Percentiles rank a stretch among this genome's conserved stretches.
These are phyloP conservation scores for Eulemur albifrons DNA, from an alignment of 2,797 vertebrate genomes.

Conservation along the genomic window DNA sequence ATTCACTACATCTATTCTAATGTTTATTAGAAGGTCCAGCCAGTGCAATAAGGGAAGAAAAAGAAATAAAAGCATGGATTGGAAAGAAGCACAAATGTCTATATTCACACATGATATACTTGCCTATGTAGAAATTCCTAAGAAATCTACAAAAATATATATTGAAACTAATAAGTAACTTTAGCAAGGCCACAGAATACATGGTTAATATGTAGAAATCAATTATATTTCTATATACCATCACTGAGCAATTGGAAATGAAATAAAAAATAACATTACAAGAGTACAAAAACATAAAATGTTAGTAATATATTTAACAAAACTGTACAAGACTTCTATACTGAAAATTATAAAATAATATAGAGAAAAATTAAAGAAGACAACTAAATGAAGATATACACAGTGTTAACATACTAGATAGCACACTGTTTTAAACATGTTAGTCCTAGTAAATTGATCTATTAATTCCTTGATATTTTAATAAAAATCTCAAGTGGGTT, in stretches of 20 bases:
- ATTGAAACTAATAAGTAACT: background rate
- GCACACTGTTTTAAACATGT: background rate
- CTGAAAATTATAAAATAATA: background rate
- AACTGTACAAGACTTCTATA: background rate
- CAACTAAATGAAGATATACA: background rate
- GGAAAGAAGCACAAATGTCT: background rate
- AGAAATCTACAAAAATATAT: background rate
- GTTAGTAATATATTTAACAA: background rate
- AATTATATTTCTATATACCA: background rate
- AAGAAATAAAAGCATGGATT: background rate
- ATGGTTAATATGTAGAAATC: background rate
- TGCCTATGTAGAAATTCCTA: background rate
- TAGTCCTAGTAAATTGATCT: background rate
- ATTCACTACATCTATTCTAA: background rate
- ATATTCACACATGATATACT: background rate
- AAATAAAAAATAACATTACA: background rate
- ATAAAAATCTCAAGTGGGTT: background rate
- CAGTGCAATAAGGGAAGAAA: background rate
- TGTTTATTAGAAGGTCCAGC: background rate
- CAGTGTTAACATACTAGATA: background rate
- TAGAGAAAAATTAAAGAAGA: background rate
- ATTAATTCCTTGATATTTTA: background rate
- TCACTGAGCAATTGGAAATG: background rate
- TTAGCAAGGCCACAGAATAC: background rate
- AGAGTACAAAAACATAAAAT: background rate